Evolutionary conservation across 2,797 vertebrate genomes (phyloP).

Genomic region (Scyliorhinus canicula): DNA sequence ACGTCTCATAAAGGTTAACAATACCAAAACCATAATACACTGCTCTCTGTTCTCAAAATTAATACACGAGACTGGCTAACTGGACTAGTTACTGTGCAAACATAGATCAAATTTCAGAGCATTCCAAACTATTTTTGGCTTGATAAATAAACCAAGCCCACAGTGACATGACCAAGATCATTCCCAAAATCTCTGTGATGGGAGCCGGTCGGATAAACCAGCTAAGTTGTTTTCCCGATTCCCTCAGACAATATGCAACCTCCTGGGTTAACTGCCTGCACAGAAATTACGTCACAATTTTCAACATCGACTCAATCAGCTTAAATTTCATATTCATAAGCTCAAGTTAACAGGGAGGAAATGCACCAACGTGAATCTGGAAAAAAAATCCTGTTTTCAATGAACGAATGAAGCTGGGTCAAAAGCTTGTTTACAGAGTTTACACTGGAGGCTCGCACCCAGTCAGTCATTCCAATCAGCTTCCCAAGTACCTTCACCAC

Average conservation of each 20-base stretch:
- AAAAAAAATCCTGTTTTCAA: not conserved
- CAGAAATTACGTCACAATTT: not conserved
- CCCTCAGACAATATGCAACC: not conserved
- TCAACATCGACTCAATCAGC: not conserved
- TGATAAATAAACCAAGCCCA: not conserved
- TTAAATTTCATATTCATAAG: not conserved
- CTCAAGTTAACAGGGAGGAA: not conserved
- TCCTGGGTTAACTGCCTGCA: not conserved
- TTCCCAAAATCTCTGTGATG: not conserved
- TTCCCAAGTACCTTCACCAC: not conserved
- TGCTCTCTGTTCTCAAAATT: not conserved
- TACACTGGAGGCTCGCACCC: too few species aligned
- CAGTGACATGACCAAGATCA: not conserved
- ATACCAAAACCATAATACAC: not conserved
- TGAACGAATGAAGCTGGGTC: not conserved
- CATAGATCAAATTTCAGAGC: not conserved
- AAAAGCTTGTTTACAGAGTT: not conserved
- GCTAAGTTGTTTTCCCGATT: not conserved
- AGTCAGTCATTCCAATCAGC: not conserved
- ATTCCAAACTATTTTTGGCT: not conserved
- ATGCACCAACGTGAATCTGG: not conserved
- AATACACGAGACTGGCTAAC: not conserved
- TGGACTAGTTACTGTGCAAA: not conserved
- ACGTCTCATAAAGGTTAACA: not conserved
- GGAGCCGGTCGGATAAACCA: not conserved